These are phyloP conservation scores for Tipula unca DNA, from an alignment of 2,888 invertebrate species.

Conservation along the genomic window DNA sequence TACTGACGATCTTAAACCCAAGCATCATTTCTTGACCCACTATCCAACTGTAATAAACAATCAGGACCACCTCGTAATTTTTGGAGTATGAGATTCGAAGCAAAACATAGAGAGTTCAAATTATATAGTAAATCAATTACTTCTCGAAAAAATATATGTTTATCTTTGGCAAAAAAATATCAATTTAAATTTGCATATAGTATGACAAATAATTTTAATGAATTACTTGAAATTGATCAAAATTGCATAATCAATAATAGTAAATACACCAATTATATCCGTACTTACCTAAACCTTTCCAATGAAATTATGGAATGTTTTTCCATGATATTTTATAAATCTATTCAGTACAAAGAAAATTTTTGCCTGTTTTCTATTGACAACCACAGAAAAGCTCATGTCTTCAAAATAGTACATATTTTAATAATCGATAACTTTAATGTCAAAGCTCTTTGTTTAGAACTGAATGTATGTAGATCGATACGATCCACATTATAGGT, in stretches of 20 bases:
- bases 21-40: conserved; percentile 24
- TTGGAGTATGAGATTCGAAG: conserved; percentile 25
- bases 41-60: conserved; percentile 23
- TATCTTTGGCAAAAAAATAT: background rate
- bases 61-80: conserved; percentile 24
- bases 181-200: background rate
- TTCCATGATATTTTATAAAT: background rate
- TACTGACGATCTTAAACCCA: conserved; percentile 24
- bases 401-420: background rate
- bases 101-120: conserved; percentile 23
- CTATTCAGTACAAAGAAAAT: background rate
- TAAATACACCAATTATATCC: background rate
- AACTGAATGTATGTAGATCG: background rate
- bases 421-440: background rate
- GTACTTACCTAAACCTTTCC: background rate
- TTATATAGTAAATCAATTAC: background rate
- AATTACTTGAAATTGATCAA: background rate
- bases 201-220: background rate
- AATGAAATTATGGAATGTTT: background rate
- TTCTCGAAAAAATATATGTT: background rate
- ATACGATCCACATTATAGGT: background rate
- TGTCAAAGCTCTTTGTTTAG: background rate
- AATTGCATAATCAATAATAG: background rate
- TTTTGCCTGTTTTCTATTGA: background rate
- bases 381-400: background rate